A percentile compares a stretch with the other conserved stretches of the same genome.
These are phyloP conservation scores for Pangasius mekongensis DNA, from an alignment of 2,797 vertebrate genomes.

Conservation along the genomic window DNA sequence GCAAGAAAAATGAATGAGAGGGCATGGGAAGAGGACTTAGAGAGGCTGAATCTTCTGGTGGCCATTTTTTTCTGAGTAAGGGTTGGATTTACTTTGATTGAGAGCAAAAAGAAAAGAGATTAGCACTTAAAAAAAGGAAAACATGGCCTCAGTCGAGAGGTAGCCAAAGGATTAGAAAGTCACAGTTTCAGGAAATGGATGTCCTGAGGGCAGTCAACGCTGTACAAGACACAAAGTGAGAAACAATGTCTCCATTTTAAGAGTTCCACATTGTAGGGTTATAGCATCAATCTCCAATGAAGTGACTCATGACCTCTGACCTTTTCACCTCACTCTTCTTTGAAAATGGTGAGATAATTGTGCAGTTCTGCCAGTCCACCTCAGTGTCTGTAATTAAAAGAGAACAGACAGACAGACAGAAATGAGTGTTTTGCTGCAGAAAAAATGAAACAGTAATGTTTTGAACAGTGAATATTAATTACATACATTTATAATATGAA, in stretches of 20 bases:
- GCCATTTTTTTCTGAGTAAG: conserved; percentile 65
- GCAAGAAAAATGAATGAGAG: conserved; percentile 73
- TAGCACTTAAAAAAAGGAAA: conserved; percentile 44
- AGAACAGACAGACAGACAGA: conserved; percentile 9
- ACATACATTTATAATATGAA: background rate
- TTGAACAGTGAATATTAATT: background rate
- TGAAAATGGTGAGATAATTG: background rate
- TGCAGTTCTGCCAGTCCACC: conserved; percentile 29
- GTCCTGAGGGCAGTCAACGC: conserved; percentile 68
- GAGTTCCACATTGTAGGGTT: conserved; percentile 67
- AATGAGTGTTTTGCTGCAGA: background rate
- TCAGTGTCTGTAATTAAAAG: conserved; percentile 20
- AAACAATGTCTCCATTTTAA: conserved; percentile 71
- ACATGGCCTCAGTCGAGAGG: conserved; percentile 47
- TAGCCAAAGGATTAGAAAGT: conserved; percentile 44
- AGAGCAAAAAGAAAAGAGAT: conserved; percentile 51
- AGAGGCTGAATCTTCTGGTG: conserved; percentile 56
- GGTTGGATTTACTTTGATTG: conserved; percentile 54
- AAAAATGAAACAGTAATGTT: background rate
- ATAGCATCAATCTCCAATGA: conserved; percentile 61
- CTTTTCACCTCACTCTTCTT: conserved; percentile 28
- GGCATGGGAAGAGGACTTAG: conserved; percentile 56
- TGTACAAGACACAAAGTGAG: conserved; percentile 61
- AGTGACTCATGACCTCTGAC: conserved; percentile 70
- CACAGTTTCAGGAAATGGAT: conserved; percentile 44